Evolutionary conservation across 2,797 vertebrate species (phyloP), one percentile per base, ranked within the genome.

Genomic region (Pangasius krempfi): DNA sequence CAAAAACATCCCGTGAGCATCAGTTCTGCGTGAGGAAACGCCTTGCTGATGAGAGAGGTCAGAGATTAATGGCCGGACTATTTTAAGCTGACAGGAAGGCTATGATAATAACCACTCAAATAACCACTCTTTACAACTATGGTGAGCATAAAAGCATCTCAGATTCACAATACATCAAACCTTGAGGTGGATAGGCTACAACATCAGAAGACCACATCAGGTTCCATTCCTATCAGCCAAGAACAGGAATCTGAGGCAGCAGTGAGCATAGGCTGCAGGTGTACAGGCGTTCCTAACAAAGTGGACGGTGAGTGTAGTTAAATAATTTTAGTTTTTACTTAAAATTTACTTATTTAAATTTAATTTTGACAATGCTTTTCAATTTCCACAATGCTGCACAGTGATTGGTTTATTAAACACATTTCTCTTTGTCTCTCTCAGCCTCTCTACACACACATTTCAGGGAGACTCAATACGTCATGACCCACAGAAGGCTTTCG

Each of bases 401-500:
- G n/a, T 37, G 52, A 56, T 80, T 58, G 22, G 54, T 56, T 25
- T 30, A 37, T 64, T 54, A 80, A n/a, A 30, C 50, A n/a, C 86
- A 92, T 92, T 93, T 91, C 85, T 91, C 90, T 70, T 56, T 81
- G 13, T 75, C 27, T 54, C 73, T 66, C 9, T 50, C 44, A 50
- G 52, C n/a, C 52, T 73, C 66, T 75, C 18, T 78, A 68, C 37
- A 27, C 54, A 60, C 56, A 58, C 14, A 56, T n/a, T 64, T 47
- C 18, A 64, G 10, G 12, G 22, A 33, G 27, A 44, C 25, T 25
- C n/a, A 75, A 70, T 88, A 85, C 16, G 89, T 94, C 95, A 95
- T 92, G 94, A 95, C 93, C 93, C 92, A 91, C 88, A 90, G 93
- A 94, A 93, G 90, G 93, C 94, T 94, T 92, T 93, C 87, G 1